phyloP scores from a whole-genome alignment of 2,888 invertebrate genomes.

The Eurytoma californica region DNA sequence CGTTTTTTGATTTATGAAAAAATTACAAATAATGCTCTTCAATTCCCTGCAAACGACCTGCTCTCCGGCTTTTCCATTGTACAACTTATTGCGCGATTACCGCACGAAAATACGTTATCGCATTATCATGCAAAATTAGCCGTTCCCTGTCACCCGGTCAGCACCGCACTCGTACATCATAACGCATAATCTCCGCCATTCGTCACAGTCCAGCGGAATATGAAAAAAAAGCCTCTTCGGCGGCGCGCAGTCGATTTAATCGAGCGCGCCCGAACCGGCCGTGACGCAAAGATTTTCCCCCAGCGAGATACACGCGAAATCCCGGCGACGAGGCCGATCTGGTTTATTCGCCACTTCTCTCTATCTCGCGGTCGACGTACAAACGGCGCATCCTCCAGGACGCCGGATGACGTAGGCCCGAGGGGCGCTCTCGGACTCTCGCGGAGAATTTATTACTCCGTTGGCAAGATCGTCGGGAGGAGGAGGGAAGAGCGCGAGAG shows the following conservation, averaged over 20 bases:
- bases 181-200: too few relatives aligned
- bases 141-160: background rate
- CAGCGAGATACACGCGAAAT: background rate
- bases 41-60: too few relatives aligned
- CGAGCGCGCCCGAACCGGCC: background rate
- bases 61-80: too few relatives aligned
- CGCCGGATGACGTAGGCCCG: background rate
- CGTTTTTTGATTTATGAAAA: too few relatives aligned
- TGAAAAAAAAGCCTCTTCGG: too few relatives aligned
- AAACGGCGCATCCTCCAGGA: constrained; percentile 4
- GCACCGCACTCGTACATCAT: too few relatives aligned
- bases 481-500: constrained; percentile 27
- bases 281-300: constrained; percentile 13
- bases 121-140: background rate
- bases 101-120: background rate
- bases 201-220: too few relatives aligned
- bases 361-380: constrained; percentile 19
- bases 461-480: constrained; percentile 29
- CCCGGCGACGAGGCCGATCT: background rate
- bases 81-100: background rate
- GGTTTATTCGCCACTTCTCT: constrained; percentile 39
- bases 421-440: background rate
- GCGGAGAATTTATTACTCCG: constrained; percentile 41
- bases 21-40: too few relatives aligned
- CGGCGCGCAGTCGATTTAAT: background rate